Conservation (phyloP, 2,113 vertebrate genomes). For the Xyliphius kryptos region DNA sequence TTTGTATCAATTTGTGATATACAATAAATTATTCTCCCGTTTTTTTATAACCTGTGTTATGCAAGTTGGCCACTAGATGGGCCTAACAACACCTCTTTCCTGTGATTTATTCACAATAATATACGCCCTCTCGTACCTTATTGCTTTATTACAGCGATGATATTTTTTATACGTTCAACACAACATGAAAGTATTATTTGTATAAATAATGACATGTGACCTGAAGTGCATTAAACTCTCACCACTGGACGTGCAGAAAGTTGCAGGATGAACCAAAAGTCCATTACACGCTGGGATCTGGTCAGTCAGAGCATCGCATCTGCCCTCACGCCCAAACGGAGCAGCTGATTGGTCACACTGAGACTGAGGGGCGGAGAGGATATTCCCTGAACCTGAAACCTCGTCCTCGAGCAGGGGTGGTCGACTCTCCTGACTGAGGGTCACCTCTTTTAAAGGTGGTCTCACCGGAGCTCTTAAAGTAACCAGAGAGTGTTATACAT, state of each 20-base stretch:
- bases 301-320: neutral
- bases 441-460: slow-evolving; percentile 57
- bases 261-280: neutral
- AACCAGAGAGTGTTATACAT: slow-evolving; percentile 35
- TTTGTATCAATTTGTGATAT: no score
- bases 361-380: neutral
- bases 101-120: no score
- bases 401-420: slow-evolving; percentile 64
- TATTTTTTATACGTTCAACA: no score
- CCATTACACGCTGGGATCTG: neutral
- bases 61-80: no score
- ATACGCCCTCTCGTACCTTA: no score
- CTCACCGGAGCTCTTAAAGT: slow-evolving; percentile 10
- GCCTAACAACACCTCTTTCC: no score
- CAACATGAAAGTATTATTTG: no score
- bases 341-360: neutral
- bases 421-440: slow-evolving; percentile 67
- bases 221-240: neutral
- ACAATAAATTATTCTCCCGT: no score
- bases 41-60: no score
- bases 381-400: slow-evolving; percentile 23
- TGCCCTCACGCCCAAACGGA: neutral
- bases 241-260: slow-evolving; percentile 12
- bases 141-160: no score
- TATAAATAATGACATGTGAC: no score